Conservation (phyloP, 2,113 vertebrate genomes). For the Sciurus niger region DNA sequence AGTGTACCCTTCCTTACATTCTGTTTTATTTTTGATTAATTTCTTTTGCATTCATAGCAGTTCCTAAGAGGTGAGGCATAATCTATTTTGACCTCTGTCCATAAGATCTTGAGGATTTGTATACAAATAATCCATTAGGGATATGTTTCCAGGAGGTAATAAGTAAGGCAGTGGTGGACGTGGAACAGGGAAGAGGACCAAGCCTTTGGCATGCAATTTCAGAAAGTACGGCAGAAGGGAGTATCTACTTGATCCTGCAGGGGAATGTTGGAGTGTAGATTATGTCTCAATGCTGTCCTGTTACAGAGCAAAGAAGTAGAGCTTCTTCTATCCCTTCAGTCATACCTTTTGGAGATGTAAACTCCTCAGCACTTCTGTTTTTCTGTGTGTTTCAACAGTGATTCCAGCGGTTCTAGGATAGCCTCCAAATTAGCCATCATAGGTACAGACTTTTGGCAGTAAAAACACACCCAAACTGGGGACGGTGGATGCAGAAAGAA, state of each 20-base stretch:
- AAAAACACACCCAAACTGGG: background rate
- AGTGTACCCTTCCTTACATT: background rate
- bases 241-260: background rate
- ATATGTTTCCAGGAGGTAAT: background rate
- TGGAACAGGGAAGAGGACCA: background rate
- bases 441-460: background rate
- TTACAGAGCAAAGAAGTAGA: background rate
- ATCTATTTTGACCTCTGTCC: slow-evolving; percentile 3
- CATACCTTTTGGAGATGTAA: background rate
- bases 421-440: background rate
- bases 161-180: background rate
- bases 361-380: background rate
- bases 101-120: slow-evolving; percentile 2
- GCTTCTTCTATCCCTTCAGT: background rate
- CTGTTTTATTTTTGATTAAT: slow-evolving; percentile 1
- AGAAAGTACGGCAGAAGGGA: background rate
- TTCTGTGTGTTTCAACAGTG: slow-evolving; percentile 12
- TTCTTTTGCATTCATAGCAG: slow-evolving; percentile 10
- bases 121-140: background rate
- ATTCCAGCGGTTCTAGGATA: background rate
- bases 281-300: background rate
- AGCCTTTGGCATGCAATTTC: background rate
- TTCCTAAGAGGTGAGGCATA: background rate
- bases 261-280: background rate
- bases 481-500: background rate